phyloP scores from a whole-genome alignment of 2,797 vertebrate species.

The Sarcophilus harrisii region DNA sequence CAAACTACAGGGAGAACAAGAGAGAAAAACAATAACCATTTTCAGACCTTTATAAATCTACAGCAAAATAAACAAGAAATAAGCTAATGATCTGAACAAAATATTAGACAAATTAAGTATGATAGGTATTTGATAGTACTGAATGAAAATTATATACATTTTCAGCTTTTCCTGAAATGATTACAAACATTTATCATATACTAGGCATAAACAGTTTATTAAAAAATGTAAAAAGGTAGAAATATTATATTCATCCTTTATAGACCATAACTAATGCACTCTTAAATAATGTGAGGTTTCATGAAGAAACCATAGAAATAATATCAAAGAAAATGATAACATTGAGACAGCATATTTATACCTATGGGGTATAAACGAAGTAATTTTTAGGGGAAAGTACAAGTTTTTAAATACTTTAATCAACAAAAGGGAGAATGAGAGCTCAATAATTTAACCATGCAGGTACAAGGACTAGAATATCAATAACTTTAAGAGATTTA shows the following conservation, averaged over 20 bases:
- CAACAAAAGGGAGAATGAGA: not conserved
- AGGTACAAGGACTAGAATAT: not conserved
- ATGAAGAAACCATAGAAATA: not conserved
- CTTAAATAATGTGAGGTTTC: not conserved
- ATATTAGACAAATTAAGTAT: not conserved
- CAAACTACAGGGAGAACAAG: not conserved
- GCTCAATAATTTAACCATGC: not conserved
- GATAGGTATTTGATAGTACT: not conserved
- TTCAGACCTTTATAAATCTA: not conserved
- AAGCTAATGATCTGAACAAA: not conserved
- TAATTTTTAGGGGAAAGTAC: not conserved
- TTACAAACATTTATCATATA: not conserved
- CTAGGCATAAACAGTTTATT: not conserved
- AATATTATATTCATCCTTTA: not conserved
- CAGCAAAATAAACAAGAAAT: not conserved
- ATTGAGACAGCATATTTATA: not conserved
- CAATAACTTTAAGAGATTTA: not conserved
- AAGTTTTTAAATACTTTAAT: not conserved
- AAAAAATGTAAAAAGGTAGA: not conserved
- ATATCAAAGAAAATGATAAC: not conserved
- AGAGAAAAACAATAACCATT: not conserved
- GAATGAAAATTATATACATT: not conserved
- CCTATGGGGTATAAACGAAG: not conserved
- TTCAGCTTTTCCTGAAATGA: not conserved
- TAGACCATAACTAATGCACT: not conserved